Percentiles rank a stretch among this genome's conserved stretches.
Conservation (phyloP, 1,140 invertebrate genomes). For the Chymomyza costata region DNA sequence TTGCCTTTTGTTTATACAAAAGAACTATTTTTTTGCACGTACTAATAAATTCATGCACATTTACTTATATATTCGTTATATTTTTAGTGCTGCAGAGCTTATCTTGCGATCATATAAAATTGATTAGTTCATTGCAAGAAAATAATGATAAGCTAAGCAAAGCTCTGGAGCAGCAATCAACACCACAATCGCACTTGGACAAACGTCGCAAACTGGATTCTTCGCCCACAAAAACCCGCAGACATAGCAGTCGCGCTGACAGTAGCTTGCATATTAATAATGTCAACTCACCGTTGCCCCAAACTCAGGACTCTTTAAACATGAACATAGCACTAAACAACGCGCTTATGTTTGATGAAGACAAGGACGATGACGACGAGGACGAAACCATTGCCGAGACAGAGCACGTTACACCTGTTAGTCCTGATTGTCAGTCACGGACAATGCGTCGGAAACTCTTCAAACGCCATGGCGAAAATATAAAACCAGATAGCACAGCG, state of each 20-base stretch:
- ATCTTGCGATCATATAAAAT: conserved; percentile 22
- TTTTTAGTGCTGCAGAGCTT: conserved; percentile 39
- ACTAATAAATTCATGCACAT: too few species aligned
- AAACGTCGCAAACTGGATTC: conserved; percentile 32
- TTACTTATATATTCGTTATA: not conserved
- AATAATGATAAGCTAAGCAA: conserved; percentile 46
- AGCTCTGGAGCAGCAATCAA: conserved; percentile 25
- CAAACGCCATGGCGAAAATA: conserved; percentile 34
- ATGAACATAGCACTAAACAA: conserved; percentile 59
- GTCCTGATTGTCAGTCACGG: conserved; percentile 36
- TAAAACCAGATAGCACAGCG: conserved; percentile 21
- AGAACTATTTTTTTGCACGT: too few species aligned
- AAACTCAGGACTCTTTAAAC: conserved; percentile 49
- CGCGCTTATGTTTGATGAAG: conserved; percentile 39
- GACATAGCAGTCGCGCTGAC: not conserved
- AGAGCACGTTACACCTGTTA: conserved; percentile 19
- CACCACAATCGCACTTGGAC: conserved; percentile 12
- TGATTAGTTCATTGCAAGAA: conserved; percentile 19
- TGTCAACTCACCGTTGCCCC: conserved; percentile 30
- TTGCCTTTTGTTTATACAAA: too few species aligned
- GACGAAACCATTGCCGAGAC: conserved; percentile 54
- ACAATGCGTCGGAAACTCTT: conserved; percentile 15
- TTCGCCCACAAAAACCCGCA: conserved; percentile 36
- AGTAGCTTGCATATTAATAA: too few species aligned
- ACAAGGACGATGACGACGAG: conserved; percentile 27